Evolutionary conservation across 2,113 vertebrate genomes (phyloP).

Genomic region (Leuciscus idus): DNA sequence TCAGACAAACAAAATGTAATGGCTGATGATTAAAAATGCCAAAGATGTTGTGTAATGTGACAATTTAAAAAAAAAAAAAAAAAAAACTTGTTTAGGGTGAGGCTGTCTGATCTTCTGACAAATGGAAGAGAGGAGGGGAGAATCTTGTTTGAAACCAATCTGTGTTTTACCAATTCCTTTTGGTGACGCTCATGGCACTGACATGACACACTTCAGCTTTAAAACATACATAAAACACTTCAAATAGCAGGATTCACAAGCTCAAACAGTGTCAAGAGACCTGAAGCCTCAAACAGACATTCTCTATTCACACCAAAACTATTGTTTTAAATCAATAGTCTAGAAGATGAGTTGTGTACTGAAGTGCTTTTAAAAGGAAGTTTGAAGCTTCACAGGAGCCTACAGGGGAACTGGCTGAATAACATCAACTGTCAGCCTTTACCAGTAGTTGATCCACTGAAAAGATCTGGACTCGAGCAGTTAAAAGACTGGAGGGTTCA

Average conservation of each 20-base stretch:
- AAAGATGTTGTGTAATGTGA: not conserved
- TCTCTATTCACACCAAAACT: slow-evolving; percentile 23
- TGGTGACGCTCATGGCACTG: not conserved
- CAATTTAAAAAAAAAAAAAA: not conserved
- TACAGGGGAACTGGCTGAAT: slow-evolving; percentile 62
- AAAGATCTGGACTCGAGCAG: slow-evolving; percentile 56
- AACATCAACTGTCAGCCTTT: too few relatives aligned
- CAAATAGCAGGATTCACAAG: not conserved
- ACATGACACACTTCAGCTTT: not conserved
- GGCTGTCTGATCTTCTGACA: not conserved
- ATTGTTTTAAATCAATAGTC: slow-evolving; percentile 59
- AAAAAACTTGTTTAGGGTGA: not conserved
- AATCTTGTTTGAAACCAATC: not conserved
- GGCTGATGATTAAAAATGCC: not conserved
- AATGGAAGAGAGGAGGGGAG: not conserved
- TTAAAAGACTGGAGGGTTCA: slow-evolving; percentile 52
- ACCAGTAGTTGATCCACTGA: slow-evolving; percentile 68
- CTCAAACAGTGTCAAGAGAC: slow-evolving; percentile 1
- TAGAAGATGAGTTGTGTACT: slow-evolving; percentile 55
- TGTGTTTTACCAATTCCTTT: too few relatives aligned
- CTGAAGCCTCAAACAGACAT: not conserved
- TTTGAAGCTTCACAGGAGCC: slow-evolving; percentile 55
- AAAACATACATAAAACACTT: slow-evolving; percentile 1
- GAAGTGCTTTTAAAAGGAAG: slow-evolving; percentile 58
- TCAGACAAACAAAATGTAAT: not conserved